Evolutionary conservation across 2,113 vertebrate species (phyloP).

Genomic region (Malurus melanocephalus): DNA sequence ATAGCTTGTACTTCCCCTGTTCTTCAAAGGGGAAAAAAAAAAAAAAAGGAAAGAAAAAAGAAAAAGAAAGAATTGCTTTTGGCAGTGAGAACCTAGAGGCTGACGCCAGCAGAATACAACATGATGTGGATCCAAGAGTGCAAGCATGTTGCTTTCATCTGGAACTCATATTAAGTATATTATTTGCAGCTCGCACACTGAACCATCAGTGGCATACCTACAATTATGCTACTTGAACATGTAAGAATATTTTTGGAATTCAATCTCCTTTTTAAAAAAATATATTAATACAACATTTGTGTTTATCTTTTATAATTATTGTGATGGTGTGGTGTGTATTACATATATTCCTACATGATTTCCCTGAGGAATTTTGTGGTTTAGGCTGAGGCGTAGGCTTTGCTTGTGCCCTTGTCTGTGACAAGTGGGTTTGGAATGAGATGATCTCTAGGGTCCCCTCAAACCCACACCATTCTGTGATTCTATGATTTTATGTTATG

Average conservation of each 20-base stretch:
- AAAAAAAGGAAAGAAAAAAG: neutral
- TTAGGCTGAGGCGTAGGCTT: neutral
- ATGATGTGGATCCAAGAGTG: neutral
- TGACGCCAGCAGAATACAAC: neutral
- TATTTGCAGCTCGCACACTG: neutral
- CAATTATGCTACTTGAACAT: neutral
- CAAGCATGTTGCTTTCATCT: neutral
- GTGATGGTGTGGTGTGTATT: neutral
- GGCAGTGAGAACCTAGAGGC: neutral
- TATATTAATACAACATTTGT: neutral
- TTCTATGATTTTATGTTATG: neutral
- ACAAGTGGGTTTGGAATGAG: accelerated
- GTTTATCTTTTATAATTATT: neutral
- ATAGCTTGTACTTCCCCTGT: constrained; percentile 23
- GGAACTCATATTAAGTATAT: neutral
- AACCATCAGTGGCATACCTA: accelerated
- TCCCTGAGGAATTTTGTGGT: neutral
- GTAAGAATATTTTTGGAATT: neutral
- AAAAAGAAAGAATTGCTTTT: neutral
- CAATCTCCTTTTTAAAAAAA: neutral
- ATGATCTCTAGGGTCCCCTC: neutral
- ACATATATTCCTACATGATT: neutral
- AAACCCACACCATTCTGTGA: neutral
- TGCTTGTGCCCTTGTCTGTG: neutral
- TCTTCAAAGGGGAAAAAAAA: neutral